Evolutionary conservation across 2,113 vertebrate genomes (phyloP).

Genomic region (Cinclus mexicanus): DNA sequence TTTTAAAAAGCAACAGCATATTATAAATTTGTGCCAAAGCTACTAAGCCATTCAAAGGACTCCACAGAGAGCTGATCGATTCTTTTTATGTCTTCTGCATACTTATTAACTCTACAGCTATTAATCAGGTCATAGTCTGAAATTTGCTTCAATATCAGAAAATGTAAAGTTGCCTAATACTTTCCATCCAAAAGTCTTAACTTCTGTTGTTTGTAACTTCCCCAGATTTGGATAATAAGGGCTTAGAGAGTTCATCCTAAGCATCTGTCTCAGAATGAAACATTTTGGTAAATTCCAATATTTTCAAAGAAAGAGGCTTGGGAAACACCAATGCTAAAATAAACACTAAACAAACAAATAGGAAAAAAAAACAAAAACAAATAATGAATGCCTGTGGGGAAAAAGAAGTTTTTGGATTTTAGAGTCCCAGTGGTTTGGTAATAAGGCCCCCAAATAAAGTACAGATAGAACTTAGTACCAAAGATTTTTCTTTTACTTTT

Average conservation of each 20-base stretch:
- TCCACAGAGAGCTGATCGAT: background rate
- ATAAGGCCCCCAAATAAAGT: background rate
- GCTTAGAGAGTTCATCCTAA: background rate
- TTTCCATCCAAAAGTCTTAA: background rate
- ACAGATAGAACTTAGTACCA: background rate
- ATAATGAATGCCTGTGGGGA: background rate
- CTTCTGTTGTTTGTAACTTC: background rate
- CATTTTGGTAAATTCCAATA: background rate
- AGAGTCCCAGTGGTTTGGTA: background rate
- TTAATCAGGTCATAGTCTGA: background rate
- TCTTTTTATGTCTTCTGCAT: conserved; percentile 8
- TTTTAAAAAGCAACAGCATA: background rate
- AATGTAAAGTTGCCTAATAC: background rate
- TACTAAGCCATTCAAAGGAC: background rate
- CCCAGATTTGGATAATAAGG: background rate
- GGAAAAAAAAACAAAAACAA: background rate
- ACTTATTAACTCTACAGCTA: background rate
- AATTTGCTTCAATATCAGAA: background rate
- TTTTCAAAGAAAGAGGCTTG: background rate
- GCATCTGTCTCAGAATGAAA: background rate
- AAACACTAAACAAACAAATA: background rate
- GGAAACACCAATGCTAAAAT: background rate
- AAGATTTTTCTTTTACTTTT: background rate
- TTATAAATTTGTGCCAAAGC: background rate
- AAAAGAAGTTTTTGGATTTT: background rate